Evolutionary conservation across 2,888 invertebrate species (phyloP).

Genomic region (Branchellion lobata): DNA sequence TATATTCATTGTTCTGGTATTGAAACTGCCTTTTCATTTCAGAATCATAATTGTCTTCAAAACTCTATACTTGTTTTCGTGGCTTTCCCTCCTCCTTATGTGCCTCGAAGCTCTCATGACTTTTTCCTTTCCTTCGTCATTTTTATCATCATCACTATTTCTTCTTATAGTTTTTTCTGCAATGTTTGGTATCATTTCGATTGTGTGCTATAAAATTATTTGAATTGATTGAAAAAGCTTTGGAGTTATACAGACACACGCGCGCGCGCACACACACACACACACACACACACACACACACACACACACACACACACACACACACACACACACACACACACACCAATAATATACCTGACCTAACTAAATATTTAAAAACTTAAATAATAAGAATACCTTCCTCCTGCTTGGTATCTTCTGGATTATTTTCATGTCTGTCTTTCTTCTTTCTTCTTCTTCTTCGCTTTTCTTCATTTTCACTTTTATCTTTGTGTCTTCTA

Average conservation of each 20-base stretch:
- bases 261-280: too few species aligned
- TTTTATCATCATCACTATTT: constrained; percentile 14
- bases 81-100: not conserved
- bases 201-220: not conserved
- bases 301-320: too few species aligned
- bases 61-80: not conserved
- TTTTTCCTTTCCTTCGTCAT: constrained; percentile 1
- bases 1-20: too few species aligned
- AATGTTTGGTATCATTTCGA: not conserved
- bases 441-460: constrained; percentile 35
- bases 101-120: constrained; percentile 24
- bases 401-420: not conserved
- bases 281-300: too few species aligned
- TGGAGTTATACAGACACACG: too few species aligned
- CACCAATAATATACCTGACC: too few species aligned
- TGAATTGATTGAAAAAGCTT: too few species aligned
- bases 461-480: constrained; percentile 21
- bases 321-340: too few species aligned
- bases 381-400: too few species aligned
- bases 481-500: not conserved
- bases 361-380: too few species aligned
- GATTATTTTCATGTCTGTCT: not conserved
- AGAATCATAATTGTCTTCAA: too few species aligned
- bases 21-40: too few species aligned
- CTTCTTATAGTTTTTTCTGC: not conserved